Conservation (phyloP, 2,888 invertebrate genomes). For the Phalera bucephala region DNA sequence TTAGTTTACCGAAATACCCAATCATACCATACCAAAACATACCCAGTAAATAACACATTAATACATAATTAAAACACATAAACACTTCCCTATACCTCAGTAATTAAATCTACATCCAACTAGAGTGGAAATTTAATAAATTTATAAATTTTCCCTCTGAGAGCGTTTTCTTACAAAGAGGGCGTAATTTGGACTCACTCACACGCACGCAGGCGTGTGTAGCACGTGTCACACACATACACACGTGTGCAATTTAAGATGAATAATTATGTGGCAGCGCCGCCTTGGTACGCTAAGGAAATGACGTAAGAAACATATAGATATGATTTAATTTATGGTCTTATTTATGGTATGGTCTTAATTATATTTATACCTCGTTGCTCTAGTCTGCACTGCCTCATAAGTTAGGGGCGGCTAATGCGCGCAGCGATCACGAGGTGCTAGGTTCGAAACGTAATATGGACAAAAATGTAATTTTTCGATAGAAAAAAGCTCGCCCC, state of each 20-base stretch:
- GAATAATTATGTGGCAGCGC: conserved; percentile 82
- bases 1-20: too few relatives aligned
- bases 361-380: too few relatives aligned
- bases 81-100: conserved; percentile 6
- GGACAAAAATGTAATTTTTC: too few relatives aligned
- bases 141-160: conserved; percentile 71
- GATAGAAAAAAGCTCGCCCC: too few relatives aligned
- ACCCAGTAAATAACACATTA: not conserved
- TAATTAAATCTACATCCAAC: conserved; percentile 37
- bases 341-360: too few relatives aligned
- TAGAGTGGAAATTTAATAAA: conserved; percentile 60
- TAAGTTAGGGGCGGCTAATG: too few relatives aligned
- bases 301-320: conserved; percentile 40
- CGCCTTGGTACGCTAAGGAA: conserved; percentile 67
- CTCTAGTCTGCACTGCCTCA: too few relatives aligned
- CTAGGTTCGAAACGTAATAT: too few relatives aligned
- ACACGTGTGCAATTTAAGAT: conserved; percentile 80
- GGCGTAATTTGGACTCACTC: conserved; percentile 62
- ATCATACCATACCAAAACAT: too few relatives aligned
- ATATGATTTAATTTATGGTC: conserved; percentile 26
- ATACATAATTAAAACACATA: conserved; percentile 1
- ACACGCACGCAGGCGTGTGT: conserved; percentile 12
- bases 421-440: too few relatives aligned
- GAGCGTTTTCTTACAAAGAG: conserved; percentile 66
- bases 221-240: conserved; percentile 48